These are phyloP conservation scores for Pangasius krempfi DNA, from an alignment of 2,797 vertebrate genomes.

Conservation along the genomic window DNA sequence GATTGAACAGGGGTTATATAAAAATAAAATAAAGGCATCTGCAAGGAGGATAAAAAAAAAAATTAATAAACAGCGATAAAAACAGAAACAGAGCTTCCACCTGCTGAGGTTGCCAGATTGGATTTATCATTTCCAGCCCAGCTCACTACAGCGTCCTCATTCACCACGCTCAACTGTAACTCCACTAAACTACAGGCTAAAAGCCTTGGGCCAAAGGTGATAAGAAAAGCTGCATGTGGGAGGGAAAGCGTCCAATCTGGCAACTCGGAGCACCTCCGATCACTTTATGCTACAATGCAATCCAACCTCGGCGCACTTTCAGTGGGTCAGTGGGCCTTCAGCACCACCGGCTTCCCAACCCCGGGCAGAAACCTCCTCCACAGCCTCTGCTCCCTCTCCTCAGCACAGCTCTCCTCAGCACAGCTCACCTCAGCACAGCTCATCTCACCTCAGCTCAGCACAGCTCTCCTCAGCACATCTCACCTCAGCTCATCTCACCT, in stretches of 20 bases:
- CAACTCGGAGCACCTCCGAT: slow-evolving; percentile 37
- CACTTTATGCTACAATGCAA: slow-evolving; percentile 35
- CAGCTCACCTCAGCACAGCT: no score
- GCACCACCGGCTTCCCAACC: neutral
- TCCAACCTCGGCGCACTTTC: slow-evolving; percentile 6
- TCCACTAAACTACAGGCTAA: neutral
- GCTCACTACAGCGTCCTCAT: neutral
- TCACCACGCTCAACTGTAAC: neutral
- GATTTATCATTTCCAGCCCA: neutral
- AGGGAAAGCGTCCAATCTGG: slow-evolving; percentile 15
- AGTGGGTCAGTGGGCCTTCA: slow-evolving; percentile 25
- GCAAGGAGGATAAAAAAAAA: neutral
- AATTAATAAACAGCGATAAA: neutral
- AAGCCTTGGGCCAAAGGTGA: neutral
- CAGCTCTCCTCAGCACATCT: no score
- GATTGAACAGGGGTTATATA: neutral
- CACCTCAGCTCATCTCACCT: no score
- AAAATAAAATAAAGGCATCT: neutral
- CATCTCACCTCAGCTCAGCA: no score
- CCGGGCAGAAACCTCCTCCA: neutral
- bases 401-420: no score
- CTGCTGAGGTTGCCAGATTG: neutral
- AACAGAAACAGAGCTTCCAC: neutral
- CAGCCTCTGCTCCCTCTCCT: neutral
- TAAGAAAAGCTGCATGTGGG: neutral